Percentiles rank a stretch among this genome's conserved stretches.
These are phyloP conservation scores for Mylabris sibirica DNA, from an alignment of 2,888 invertebrate genomes.

Conservation along the genomic window DNA sequence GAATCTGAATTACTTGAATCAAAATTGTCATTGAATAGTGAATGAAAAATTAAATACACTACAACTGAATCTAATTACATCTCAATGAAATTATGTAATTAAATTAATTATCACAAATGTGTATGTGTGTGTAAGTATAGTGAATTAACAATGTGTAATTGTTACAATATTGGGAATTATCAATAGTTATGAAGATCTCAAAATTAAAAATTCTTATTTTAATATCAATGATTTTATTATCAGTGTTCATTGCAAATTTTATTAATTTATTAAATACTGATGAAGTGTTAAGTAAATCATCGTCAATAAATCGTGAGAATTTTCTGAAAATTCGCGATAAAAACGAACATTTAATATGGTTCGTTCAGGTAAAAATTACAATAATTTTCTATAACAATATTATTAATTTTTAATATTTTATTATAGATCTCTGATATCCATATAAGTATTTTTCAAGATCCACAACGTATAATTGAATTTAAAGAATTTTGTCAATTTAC, in stretches of 20 bases:
- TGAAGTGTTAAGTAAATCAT: constrained; percentile 45
- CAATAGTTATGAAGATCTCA: constrained; percentile 69
- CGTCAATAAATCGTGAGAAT: constrained; percentile 36
- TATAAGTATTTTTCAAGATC: constrained; percentile 84
- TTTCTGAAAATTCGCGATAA: constrained; percentile 66
- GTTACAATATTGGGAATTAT: not conserved
- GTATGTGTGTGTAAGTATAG: too few relatives aligned
- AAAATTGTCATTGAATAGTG: too few relatives aligned
- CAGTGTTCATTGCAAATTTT: constrained; percentile 75
- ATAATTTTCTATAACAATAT: constrained; percentile 7
- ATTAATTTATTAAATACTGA: constrained; percentile 73
- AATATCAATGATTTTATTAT: constrained; percentile 69
- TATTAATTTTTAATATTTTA: not conserved
- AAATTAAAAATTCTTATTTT: constrained; percentile 69
- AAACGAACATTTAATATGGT: constrained; percentile 73
- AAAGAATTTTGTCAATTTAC: constrained; percentile 81
- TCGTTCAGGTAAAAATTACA: constrained; percentile 70
- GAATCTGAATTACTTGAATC: too few relatives aligned
- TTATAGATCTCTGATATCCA: constrained; percentile 87
- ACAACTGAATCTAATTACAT: too few relatives aligned
- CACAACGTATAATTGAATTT: constrained; percentile 76
- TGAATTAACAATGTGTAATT: not conserved
- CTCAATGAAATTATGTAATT: not conserved
- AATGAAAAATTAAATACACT: too few relatives aligned
- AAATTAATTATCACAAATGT: not conserved